Percentiles rank a stretch among this genome's conserved stretches.
These are phyloP conservation scores for Busseola fusca DNA, from an alignment of 2,888 invertebrate genomes.

Conservation along the genomic window DNA sequence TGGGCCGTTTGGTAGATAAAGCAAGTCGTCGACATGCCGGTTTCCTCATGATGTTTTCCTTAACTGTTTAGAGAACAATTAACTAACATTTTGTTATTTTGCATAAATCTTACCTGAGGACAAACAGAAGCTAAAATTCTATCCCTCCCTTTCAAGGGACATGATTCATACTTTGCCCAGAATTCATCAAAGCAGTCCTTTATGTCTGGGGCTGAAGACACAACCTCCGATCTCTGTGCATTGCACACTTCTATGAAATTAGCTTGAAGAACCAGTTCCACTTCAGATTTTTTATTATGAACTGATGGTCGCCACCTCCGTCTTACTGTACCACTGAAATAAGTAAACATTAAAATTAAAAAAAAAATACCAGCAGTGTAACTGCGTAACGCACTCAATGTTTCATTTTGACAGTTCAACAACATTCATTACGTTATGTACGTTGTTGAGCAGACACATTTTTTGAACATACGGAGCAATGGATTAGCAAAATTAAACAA, in stretches of 20 bases:
- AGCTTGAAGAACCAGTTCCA: constrained; percentile 92
- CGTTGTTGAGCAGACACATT: no score
- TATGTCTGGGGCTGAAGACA: constrained; percentile 90
- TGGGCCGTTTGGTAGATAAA: no score
- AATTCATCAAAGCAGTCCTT: constrained; percentile 92
- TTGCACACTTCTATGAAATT: constrained; percentile 92
- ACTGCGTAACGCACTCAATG: background rate
- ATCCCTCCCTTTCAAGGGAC: constrained; percentile 93
- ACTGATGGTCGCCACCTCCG: constrained; percentile 91
- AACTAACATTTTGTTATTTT: background rate
- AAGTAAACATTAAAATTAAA: background rate
- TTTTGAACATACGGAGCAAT: no score
- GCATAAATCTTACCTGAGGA: constrained; percentile 90
- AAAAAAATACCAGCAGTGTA: background rate
- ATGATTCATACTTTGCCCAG: constrained; percentile 91
- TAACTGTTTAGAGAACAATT: background rate
- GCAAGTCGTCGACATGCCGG: background rate
- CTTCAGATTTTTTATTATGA: constrained; percentile 90
- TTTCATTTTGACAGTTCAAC: no score
- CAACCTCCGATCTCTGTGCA: constrained; percentile 80
- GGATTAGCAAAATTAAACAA: no score
- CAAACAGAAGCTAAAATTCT: constrained; percentile 94
- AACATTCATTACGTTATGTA: no score
- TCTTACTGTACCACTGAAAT: constrained; percentile 92
- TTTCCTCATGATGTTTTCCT: background rate